phyloP scores from a whole-genome alignment of 2,888 invertebrate genomes.

The Entomobrya multifasciata region DNA sequence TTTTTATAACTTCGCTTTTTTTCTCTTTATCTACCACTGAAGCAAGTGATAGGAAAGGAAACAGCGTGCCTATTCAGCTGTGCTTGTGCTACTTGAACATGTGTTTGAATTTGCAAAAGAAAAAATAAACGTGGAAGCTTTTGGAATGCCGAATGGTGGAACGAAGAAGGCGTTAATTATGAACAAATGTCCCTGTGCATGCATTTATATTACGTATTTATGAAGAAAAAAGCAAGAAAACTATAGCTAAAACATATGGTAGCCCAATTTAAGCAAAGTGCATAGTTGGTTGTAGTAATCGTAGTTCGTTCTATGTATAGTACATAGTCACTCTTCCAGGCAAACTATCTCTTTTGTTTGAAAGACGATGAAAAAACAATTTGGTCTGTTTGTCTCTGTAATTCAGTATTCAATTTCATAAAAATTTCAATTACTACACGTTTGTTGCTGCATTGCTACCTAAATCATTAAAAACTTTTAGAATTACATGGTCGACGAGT shows the following conservation, averaged over 20 bases:
- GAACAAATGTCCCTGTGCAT: constrained; percentile 32
- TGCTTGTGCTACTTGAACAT: not conserved
- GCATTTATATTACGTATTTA: constrained; percentile 43
- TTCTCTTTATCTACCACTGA: not conserved
- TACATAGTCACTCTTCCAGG: too few relatives aligned
- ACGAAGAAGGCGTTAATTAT: constrained; percentile 20
- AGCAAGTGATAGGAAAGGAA: not conserved
- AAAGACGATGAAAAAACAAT: too few relatives aligned
- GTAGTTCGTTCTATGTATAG: not conserved
- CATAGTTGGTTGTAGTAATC: not conserved
- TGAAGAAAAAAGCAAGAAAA: not conserved
- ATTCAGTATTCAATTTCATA: not conserved
- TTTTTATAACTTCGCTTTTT: constrained; percentile 28
- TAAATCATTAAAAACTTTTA: not conserved
- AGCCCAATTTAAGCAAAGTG: not conserved
- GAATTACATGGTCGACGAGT: not conserved
- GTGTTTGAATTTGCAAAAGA: not conserved
- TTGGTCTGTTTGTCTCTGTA: too few relatives aligned
- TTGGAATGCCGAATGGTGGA: not conserved
- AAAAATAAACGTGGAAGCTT: not conserved
- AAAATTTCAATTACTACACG: constrained; percentile 14
- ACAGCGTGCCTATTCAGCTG: not conserved
- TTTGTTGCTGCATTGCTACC: not conserved
- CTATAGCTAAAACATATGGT: not conserved
- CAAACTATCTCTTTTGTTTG: too few relatives aligned